A percentile compares a stretch with the other conserved stretches of the same genome.
Evolutionary conservation across 2,113 vertebrate genomes (phyloP).

Genomic region (Patagioenas fasciata): DNA sequence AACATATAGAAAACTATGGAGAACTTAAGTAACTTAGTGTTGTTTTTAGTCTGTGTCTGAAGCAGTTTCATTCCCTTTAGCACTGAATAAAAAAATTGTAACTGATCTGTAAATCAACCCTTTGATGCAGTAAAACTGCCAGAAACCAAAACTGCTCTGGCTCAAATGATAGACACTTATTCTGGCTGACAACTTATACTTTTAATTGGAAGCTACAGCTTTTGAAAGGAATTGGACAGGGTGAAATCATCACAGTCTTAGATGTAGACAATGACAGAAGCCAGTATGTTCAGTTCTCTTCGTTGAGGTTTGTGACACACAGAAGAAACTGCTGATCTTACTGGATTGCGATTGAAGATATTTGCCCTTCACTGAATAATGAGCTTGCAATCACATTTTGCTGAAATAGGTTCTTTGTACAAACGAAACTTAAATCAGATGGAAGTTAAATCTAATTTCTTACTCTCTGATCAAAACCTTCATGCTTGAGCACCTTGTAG

Average conservation of each 20-base stretch:
- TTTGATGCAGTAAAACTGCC: slow-evolving; percentile 54
- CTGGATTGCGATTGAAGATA: slow-evolving; percentile 55
- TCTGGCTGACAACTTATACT: slow-evolving; percentile 73
- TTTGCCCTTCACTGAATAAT: slow-evolving; percentile 71
- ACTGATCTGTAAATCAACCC: slow-evolving; percentile 42
- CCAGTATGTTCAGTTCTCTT: slow-evolving; percentile 69
- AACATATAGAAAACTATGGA: background rate
- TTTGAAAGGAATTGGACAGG: slow-evolving; percentile 73
- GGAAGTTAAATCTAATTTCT: slow-evolving; percentile 70
- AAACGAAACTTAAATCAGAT: slow-evolving; percentile 65
- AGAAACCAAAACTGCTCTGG: slow-evolving; percentile 64
- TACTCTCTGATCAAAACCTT: slow-evolving; percentile 54
- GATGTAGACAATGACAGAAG: slow-evolving; percentile 75
- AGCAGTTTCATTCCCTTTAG: slow-evolving; percentile 9
- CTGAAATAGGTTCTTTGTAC: slow-evolving; percentile 56
- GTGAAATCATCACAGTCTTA: slow-evolving; percentile 72
- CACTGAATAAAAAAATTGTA: background rate
- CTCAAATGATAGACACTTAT: slow-evolving; percentile 73
- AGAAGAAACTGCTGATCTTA: slow-evolving; percentile 60
- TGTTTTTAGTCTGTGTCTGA: background rate
- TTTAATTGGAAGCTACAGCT: slow-evolving; percentile 73
- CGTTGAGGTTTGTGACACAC: slow-evolving; percentile 41
- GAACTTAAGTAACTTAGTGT: background rate
- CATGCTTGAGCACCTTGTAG: slow-evolving; percentile 25
- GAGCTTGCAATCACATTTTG: slow-evolving; percentile 63